A percentile compares a stretch with the other conserved stretches of the same genome.
These are phyloP conservation scores for Hipparchia semele DNA, from an alignment of 2,888 invertebrate genomes.

Conservation along the genomic window DNA sequence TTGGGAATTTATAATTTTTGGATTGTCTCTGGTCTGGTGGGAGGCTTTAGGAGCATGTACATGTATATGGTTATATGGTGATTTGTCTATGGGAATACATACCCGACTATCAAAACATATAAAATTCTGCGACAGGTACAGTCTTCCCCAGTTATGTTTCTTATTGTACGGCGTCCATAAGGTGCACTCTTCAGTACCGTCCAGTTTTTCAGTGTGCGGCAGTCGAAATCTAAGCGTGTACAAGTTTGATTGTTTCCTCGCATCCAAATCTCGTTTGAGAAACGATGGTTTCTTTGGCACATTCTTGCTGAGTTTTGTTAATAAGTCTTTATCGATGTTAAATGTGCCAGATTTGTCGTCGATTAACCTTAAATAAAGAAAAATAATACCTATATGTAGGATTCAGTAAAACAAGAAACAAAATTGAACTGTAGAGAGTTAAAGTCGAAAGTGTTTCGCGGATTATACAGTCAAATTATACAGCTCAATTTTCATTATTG, in stretches of 20 bases:
- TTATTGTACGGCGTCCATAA: slow-evolving; percentile 98
- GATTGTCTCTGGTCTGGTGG: no score
- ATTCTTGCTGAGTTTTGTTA: slow-evolving; percentile 93
- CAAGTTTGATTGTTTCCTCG: slow-evolving; percentile 95
- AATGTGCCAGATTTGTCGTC: slow-evolving; percentile 94
- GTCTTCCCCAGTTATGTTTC: slow-evolving; percentile 91
- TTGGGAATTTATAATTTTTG: no score
- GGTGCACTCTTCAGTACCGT: slow-evolving; percentile 95
- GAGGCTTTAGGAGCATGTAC: no score
- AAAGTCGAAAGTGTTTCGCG: no score
- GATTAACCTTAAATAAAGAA: slow-evolving; percentile 85
- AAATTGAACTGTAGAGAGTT: no score
- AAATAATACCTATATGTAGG: background rate
- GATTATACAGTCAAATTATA: no score
- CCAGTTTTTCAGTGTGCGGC: slow-evolving; percentile 95
- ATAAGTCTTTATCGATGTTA: slow-evolving; percentile 93
- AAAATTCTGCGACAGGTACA: slow-evolving; percentile 97
- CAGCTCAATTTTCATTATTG: no score
- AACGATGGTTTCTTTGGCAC: slow-evolving; percentile 95
- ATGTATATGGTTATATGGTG: no score
- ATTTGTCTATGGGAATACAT: background rate
- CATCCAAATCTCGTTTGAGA: slow-evolving; percentile 97
- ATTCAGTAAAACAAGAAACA: no score
- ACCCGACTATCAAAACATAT: slow-evolving; percentile 98
- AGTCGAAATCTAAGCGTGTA: slow-evolving; percentile 93